Evolutionary conservation across 2,888 invertebrate species (phyloP).

Genomic region (Pantelozetes paolii): DNA sequence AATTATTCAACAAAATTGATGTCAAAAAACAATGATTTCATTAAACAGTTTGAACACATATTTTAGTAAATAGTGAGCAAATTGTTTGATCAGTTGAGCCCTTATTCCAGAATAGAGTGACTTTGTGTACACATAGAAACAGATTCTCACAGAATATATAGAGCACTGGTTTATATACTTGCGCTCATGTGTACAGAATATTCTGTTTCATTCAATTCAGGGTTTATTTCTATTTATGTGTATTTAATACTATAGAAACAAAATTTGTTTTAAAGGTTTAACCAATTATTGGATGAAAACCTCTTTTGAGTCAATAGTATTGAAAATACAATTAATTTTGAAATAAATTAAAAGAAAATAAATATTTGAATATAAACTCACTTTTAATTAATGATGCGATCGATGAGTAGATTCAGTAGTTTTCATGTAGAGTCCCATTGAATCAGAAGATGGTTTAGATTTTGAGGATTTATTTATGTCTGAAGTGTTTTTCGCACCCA

Average conservation of each 20-base stretch:
- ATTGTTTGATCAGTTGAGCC: not conserved
- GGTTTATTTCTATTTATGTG: not conserved
- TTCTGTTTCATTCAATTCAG: not conserved
- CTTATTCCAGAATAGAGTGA: not conserved
- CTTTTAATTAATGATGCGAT: not conserved
- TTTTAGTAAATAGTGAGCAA: no score
- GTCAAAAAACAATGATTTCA: not conserved
- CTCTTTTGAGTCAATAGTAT: not conserved
- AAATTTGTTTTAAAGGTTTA: not conserved
- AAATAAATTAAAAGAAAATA: not conserved
- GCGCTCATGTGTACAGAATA: slow-evolving; percentile 25
- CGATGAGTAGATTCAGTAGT: not conserved
- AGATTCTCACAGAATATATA: not conserved
- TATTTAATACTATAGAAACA: not conserved
- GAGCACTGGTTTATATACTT: not conserved
- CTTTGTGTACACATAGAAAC: not conserved
- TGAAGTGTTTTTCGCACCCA: not conserved
- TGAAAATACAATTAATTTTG: no score
- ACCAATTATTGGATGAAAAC: not conserved
- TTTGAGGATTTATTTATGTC: no score
- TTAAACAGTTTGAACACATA: not conserved
- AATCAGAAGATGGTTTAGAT: not conserved
- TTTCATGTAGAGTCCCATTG: not conserved
- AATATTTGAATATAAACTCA: not conserved
- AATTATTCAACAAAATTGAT: not conserved